Percentiles rank a stretch among this genome's conserved stretches.
These are phyloP conservation scores for Venusia cambrica DNA, from an alignment of 2,888 invertebrate species.

Conservation along the genomic window DNA sequence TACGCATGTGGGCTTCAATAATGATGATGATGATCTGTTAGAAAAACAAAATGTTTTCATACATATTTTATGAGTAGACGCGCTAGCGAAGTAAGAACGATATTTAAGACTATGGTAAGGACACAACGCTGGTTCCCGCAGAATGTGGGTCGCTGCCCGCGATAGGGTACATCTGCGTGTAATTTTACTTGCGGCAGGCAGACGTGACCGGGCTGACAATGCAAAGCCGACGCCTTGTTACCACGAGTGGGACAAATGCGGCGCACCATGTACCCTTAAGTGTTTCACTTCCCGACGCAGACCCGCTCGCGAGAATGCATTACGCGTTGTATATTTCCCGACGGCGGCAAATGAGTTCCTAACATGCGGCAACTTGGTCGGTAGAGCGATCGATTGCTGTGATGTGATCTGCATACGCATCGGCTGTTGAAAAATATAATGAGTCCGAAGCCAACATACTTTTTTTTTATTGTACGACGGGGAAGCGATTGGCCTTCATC, in stretches of 20 bases:
- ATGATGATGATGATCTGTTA: too few species aligned
- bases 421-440: too few species aligned
- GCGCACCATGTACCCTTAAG: slow-evolving; percentile 37
- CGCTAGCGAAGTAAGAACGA: too few species aligned
- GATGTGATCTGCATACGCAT: too few species aligned
- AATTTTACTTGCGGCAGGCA: slow-evolving; percentile 58
- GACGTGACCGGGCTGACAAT: slow-evolving; percentile 58
- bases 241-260: slow-evolving; percentile 41
- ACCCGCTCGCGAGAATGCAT: slow-evolving; percentile 21
- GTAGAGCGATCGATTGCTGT: slow-evolving; percentile 1
- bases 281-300: slow-evolving; percentile 28
- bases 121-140: slow-evolving; percentile 41
- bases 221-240: slow-evolving; percentile 38
- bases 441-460: too few species aligned
- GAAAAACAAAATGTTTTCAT: too few species aligned
- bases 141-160: slow-evolving; percentile 44
- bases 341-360: slow-evolving; percentile 16
- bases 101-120: too few species aligned
- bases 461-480: too few species aligned
- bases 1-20: too few species aligned
- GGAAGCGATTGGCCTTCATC: too few species aligned
- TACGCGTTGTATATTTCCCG: slow-evolving; percentile 17
- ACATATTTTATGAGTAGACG: too few species aligned
- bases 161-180: slow-evolving; percentile 52
- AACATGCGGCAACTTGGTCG: slow-evolving; percentile 3